Evolutionary conservation across 2,888 invertebrate genomes (phyloP), one percentile per base, ranked within the genome.

Genomic region (Drosophila borealis): DNA sequence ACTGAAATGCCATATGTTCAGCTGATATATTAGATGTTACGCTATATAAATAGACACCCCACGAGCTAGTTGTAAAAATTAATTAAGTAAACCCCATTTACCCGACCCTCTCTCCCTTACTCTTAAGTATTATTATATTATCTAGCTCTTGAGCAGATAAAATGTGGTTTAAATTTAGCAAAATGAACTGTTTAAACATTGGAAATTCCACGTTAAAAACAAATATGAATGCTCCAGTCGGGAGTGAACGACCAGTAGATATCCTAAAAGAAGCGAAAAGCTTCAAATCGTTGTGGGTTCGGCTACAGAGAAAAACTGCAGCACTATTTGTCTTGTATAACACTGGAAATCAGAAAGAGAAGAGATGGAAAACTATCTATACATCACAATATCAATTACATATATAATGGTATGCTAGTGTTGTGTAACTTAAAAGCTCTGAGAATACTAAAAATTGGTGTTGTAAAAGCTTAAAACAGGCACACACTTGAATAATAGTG

Each of bases 81-180:
- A 70, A 74, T 74, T 74, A 53, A 46, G 36, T 45, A 19, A 14
- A 19, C 36, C 17, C 9, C n/a, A 17, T 25, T 19, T 11, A 0
- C 21, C 9, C 5, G 2, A 25, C 10, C 14, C 2, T 2, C 13
- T 44, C 13, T 25, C 14, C 6, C 11, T 14, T 6, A 14, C 33
- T 13, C 17, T 13, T 6, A 4, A 29, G 29, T 29, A 29, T 2
- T 2, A 9, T 19, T 36, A 2, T 41, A 42, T 19, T 45, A 50
- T 45, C 17, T 10, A 44, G 17, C 19, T 33, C 4, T 37, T 13
- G 45, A n/a, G 14, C 33, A 48, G 29, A 36, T 62, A 49, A 49
- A 46, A 50, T 50, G 29, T 13, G 25, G 51, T 64, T 45, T 45
- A 64, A 51, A 51, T 51, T 64, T 63, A 63, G 64, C 29, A 29